These are phyloP conservation scores for Luscinia luscinia DNA, from an alignment of 2,797 vertebrate species.

Conservation along the genomic window DNA sequence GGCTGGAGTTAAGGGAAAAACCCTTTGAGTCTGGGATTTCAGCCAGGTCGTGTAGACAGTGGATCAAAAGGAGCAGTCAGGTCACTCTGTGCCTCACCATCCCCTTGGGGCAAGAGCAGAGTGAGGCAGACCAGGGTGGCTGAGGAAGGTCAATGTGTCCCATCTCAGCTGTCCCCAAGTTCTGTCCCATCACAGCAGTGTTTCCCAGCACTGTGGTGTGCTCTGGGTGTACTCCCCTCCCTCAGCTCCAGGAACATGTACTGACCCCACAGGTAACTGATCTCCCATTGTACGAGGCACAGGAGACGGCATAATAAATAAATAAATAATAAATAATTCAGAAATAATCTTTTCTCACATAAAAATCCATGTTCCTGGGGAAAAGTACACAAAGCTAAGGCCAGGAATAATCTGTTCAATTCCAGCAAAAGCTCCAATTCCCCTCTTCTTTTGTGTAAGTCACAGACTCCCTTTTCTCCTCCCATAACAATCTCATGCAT, in stretches of 20 bases:
- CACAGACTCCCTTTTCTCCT: slow-evolving; percentile 62
- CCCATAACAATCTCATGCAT: slow-evolving; percentile 67
- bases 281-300: not conserved
- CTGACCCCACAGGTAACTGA: slow-evolving; percentile 48
- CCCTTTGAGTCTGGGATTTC: slow-evolving; percentile 3
- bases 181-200: not conserved
- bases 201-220: not conserved
- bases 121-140: not conserved
- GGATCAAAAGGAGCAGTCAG: not conserved
- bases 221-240: not conserved
- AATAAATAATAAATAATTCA: slow-evolving; percentile 63
- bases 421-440: slow-evolving; percentile 57
- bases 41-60: slow-evolving; percentile 21
- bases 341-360: slow-evolving; percentile 66
- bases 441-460: slow-evolving; percentile 47
- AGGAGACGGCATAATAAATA: not conserved
- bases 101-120: slow-evolving; percentile 24
- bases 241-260: not conserved
- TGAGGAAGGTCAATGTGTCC: not conserved
- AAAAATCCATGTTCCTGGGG: slow-evolving; percentile 62
- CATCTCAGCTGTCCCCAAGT: not conserved
- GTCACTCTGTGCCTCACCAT: slow-evolving; percentile 8
- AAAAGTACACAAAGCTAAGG: slow-evolving; percentile 58
- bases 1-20: slow-evolving; percentile 41
- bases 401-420: slow-evolving; percentile 64